Evolutionary conservation across 2,113 vertebrate genomes (phyloP).

Genomic region (Xiphophorus hellerii): DNA sequence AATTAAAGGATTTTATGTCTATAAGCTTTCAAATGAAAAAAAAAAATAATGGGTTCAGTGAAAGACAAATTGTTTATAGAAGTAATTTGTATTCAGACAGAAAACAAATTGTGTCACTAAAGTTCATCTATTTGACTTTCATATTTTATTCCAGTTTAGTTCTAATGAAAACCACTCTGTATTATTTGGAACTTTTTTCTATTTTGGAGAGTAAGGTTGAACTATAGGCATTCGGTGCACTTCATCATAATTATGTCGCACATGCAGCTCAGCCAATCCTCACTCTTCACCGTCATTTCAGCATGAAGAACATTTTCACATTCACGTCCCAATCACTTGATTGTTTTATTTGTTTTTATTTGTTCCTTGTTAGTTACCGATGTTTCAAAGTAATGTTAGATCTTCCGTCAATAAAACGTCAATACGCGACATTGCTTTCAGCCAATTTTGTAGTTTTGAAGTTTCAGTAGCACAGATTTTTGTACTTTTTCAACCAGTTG

Average conservation of each 20-base stretch:
- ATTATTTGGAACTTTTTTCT: not conserved
- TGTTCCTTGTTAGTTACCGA: not conserved
- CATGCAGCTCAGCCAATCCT: constrained; percentile 20
- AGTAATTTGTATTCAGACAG: constrained; percentile 34
- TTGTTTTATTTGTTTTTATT: constrained; percentile 3
- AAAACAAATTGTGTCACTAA: constrained; percentile 32
- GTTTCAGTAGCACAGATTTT: not conserved
- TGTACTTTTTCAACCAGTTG: constrained; percentile 5
- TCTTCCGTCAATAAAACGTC: too few relatives aligned
- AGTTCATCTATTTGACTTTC: constrained; percentile 21
- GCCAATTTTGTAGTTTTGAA: too few relatives aligned
- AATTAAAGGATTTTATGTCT: constrained; percentile 33
- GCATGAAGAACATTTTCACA: constrained; percentile 19
- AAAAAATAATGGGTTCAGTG: constrained; percentile 29
- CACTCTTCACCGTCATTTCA: not conserved
- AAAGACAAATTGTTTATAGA: constrained; percentile 54
- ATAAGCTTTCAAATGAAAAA: constrained; percentile 45
- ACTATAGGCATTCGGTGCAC: constrained; percentile 26
- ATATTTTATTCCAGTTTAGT: constrained; percentile 32
- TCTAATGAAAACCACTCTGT: constrained; percentile 25
- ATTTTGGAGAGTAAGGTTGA: not conserved
- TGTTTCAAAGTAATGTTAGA: too few relatives aligned
- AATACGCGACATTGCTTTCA: too few relatives aligned
- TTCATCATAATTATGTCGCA: constrained; percentile 21
- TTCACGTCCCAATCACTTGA: constrained; percentile 6